A percentile compares a stretch with the other conserved stretches of the same genome.
Conservation (phyloP, 2,797 vertebrate species). For the Microctenopoma steveboyesi region DNA sequence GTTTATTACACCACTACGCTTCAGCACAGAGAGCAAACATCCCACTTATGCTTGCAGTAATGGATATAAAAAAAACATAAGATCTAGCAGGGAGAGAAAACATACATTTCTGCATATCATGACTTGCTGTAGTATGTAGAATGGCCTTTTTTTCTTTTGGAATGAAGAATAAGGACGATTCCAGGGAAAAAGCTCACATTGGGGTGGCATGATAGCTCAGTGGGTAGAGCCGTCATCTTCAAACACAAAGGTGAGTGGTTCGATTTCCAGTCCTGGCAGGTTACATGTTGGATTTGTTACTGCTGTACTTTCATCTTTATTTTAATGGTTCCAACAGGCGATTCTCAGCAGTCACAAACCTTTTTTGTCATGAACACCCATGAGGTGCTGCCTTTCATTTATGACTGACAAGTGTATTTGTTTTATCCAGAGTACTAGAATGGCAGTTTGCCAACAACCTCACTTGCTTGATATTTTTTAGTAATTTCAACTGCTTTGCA, state of each 20-base stretch:
- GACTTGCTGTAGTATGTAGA: slow-evolving; percentile 41
- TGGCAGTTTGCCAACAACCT: no score
- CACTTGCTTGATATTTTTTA: neutral
- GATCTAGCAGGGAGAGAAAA: slow-evolving; percentile 67
- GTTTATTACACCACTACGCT: slow-evolving; percentile 72
- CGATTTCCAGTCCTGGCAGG: no score
- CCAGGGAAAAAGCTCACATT: neutral
- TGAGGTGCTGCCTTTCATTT: neutral
- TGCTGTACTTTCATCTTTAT: no score
- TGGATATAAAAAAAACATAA: slow-evolving; percentile 71
- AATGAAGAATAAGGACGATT: slow-evolving; percentile 12
- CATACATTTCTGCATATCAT: slow-evolving; percentile 54
- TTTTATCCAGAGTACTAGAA: no score
- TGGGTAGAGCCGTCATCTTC: no score
- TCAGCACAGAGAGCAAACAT: slow-evolving; percentile 73
- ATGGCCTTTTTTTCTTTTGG: slow-evolving; percentile 43
- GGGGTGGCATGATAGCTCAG: no score
- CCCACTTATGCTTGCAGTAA: slow-evolving; percentile 73
- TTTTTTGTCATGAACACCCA: no score
- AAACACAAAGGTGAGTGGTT: no score
- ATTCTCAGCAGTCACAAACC: no score
- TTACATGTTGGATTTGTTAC: no score
- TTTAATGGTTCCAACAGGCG: no score
- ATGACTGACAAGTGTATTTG: slow-evolving; percentile 2
- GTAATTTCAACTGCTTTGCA: neutral